Base-by-base conservation (phyloP, 2,797 vertebrate genomes). In the Spheniscus humboldti region DNA sequence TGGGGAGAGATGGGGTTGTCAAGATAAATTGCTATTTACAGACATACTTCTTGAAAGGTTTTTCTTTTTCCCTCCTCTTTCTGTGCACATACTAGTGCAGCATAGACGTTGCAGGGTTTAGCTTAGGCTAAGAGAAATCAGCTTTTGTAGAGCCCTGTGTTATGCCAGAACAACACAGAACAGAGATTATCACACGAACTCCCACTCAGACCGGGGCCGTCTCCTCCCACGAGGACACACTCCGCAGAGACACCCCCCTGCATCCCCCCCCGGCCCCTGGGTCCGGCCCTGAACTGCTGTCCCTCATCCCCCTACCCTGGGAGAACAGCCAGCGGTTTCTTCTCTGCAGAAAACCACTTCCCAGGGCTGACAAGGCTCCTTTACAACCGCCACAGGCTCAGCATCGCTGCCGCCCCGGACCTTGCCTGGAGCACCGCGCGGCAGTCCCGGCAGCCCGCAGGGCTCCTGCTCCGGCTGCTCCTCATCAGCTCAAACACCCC, bases 401-500 rank as follows among this genome's bases (percentile, higher is more conserved):
- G 62, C 4, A 2, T 18, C 14, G 3, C 71, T 31, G 64, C 69
- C 1, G 2, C 30, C 62, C 48, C 1, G 1, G 55, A 27, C 62
- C 43, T 45, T 31, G 74, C 86, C 76, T 16, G 71, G 19, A 81
- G 71, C 69, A 47, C 22, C 0, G 4, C 2, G 13, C 1, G 0
- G 25, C 75, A 19, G 53, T 6, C 16, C 47, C 2, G 3, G 62
- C 1, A 10, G 64, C 33, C 41, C 4, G 2, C 35, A 10, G 71
- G 64, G 59, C 59, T 74, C 48, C 35, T 8, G 35, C 67, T 25
- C 52, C 3, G 0, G 33, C 47, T 39, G 73, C 72, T 62, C 37
- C 76, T 37, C 64, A 15, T 20, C 59, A 33, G 22, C 43, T 37
- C 4, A 1, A 47, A 11, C 1, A 1, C 37, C 66, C 2, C 0